Conservation (phyloP, 1,140 invertebrate species). For the Trachelipus rathkii region DNA sequence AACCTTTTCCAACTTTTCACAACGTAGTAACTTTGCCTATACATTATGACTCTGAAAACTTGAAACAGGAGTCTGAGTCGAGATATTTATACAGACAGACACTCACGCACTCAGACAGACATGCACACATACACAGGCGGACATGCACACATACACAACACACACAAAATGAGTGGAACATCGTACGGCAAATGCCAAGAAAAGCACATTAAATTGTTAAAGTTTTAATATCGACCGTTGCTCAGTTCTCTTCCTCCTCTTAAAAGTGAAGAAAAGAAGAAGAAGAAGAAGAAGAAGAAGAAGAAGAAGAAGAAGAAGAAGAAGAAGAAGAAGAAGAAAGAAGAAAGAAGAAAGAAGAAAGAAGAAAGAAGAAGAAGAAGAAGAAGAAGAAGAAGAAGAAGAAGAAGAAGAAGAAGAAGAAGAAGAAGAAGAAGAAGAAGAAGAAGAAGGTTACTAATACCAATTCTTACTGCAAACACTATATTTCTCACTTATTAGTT, state of each 20-base stretch:
- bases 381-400: neutral
- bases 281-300: neutral
- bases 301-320: constrained; percentile 9
- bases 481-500: too few species aligned
- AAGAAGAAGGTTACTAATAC: neutral
- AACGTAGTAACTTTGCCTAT: too few species aligned
- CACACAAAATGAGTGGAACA: neutral
- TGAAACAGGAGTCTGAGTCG: too few species aligned
- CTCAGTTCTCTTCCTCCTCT: too few species aligned
- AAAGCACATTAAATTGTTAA: too few species aligned
- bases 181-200: neutral
- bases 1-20: too few species aligned
- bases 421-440: neutral
- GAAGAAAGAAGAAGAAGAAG: neutral
- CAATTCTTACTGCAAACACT: neutral
- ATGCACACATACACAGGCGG: too few species aligned
- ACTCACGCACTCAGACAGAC: too few species aligned
- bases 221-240: too few species aligned
- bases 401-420: neutral
- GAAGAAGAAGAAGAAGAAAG: neutral
- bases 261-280: neutral
- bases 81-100: too few species aligned
- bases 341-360: neutral
- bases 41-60: too few species aligned
- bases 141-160: too few species aligned